Conservation (phyloP, 2,888 invertebrate genomes). For the Ormyrus pomaceus region DNA sequence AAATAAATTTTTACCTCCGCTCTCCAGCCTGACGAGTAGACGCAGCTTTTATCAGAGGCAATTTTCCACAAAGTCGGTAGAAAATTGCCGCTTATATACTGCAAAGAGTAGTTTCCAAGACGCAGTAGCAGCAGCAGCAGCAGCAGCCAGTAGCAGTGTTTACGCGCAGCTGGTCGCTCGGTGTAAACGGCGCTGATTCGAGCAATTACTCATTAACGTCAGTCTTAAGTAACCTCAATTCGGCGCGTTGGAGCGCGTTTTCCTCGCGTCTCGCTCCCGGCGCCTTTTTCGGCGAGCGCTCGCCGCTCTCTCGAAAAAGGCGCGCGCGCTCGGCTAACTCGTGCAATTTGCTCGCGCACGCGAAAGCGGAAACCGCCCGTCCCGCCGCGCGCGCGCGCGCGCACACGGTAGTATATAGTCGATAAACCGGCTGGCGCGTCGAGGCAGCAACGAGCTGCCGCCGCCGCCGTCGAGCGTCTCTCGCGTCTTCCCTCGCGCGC, state of each 20-base stretch:
- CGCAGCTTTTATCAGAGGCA: too few species aligned
- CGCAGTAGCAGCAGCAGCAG: not conserved
- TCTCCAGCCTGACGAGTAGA: too few species aligned
- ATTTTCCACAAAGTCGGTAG: too few species aligned
- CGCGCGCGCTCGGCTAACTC: not conserved
- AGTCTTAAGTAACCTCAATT: slow-evolving; percentile 36
- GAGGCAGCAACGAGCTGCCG: not conserved
- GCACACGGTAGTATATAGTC: slow-evolving; percentile 48
- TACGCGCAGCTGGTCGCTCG: not conserved
- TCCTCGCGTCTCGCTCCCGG: not conserved
- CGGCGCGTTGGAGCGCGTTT: not conserved
- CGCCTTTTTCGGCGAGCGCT: slow-evolving; percentile 9
- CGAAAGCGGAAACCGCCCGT: slow-evolving; percentile 39
- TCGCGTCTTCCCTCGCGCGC: not conserved
- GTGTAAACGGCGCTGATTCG: slow-evolving; percentile 27
- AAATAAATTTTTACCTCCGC: too few species aligned
- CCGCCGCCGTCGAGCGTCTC: not conserved
- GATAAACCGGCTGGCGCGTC: slow-evolving; percentile 63
- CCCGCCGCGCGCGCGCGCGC: not conserved
- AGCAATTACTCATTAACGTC: slow-evolving; percentile 41
- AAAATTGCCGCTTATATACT: too few species aligned
- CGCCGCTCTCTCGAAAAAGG: not conserved
- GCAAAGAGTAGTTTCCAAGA: too few species aligned
- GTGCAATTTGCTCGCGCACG: not conserved
- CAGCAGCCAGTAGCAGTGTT: not conserved